These are phyloP conservation scores for Troglohyphantes excavatus DNA, from an alignment of 2,888 invertebrate genomes.

Conservation along the genomic window DNA sequence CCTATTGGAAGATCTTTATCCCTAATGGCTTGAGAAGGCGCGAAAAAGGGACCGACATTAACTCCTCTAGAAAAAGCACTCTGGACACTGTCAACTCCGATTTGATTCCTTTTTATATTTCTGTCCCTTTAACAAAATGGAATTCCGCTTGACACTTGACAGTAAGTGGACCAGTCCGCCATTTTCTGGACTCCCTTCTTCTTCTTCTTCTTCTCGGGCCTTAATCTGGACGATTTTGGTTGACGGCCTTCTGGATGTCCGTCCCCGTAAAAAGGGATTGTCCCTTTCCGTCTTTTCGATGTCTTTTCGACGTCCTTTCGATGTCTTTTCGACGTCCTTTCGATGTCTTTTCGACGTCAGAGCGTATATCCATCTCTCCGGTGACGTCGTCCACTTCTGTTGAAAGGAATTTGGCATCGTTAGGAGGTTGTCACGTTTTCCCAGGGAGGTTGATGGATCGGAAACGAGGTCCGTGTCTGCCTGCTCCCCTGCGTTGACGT, in stretches of 20 bases:
- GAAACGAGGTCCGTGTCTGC: conserved; percentile 49
- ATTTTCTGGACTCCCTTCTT: background rate
- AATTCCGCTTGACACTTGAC: conserved; percentile 73
- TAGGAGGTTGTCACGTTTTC: conserved; percentile 68
- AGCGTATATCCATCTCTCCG: conserved; percentile 56
- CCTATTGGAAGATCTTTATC: conserved; percentile 72
- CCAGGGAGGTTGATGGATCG: conserved; percentile 54
- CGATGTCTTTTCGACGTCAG: background rate
- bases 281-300: no score
- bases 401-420: conserved; percentile 59
- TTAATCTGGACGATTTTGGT: conserved; percentile 54
- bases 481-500: conserved; percentile 3
- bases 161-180: conserved; percentile 74
- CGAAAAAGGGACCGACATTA: conserved; percentile 44
- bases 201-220: conserved; percentile 22
- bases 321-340: no score
- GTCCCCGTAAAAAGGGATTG: no score
- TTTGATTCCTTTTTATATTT: conserved; percentile 76
- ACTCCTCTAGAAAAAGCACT: conserved; percentile 66
- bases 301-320: no score
- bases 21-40: conserved; percentile 58
- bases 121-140: conserved; percentile 77
- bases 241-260: conserved; percentile 13
- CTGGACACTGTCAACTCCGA: conserved; percentile 75
- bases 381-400: conserved; percentile 14